Percentiles rank a stretch among this genome's conserved stretches.
Evolutionary conservation across 2,888 invertebrate genomes (phyloP).

Genomic region (Candidula unifasciata): DNA sequence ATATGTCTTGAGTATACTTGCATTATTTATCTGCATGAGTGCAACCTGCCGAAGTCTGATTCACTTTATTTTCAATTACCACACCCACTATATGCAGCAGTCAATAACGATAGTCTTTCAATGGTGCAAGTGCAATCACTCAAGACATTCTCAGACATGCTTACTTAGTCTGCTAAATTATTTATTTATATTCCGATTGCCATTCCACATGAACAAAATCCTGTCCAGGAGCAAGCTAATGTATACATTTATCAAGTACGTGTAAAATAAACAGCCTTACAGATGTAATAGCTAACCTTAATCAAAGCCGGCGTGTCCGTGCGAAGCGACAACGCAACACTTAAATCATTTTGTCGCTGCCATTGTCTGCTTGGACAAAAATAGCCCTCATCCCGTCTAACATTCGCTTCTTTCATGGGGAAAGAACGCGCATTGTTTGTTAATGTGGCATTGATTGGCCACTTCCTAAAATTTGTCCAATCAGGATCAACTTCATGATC

Average conservation of each 20-base stretch:
- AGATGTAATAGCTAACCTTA: background rate
- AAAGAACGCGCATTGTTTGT: background rate
- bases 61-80: too few relatives aligned
- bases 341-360: conserved; percentile 34
- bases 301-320: conserved; percentile 6
- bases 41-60: too few relatives aligned
- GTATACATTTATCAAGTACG: background rate
- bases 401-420: conserved; percentile 34
- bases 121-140: too few relatives aligned
- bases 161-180: too few relatives aligned
- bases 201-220: background rate
- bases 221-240: background rate
- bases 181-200: too few relatives aligned
- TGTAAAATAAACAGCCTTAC: background rate
- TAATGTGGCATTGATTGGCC: conserved; percentile 22
- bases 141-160: too few relatives aligned
- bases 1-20: too few relatives aligned
- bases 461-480: background rate
- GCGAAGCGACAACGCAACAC: background rate
- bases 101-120: too few relatives aligned
- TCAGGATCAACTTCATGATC: background rate
- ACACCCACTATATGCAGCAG: too few relatives aligned
- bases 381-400: conserved; percentile 13
- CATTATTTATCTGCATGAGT: too few relatives aligned
- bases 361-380: conserved; percentile 39